A percentile compares a stretch with the other conserved stretches of the same genome.
Conservation (phyloP, 2,888 invertebrate genomes). For the Theodoxus fluviatilis region DNA sequence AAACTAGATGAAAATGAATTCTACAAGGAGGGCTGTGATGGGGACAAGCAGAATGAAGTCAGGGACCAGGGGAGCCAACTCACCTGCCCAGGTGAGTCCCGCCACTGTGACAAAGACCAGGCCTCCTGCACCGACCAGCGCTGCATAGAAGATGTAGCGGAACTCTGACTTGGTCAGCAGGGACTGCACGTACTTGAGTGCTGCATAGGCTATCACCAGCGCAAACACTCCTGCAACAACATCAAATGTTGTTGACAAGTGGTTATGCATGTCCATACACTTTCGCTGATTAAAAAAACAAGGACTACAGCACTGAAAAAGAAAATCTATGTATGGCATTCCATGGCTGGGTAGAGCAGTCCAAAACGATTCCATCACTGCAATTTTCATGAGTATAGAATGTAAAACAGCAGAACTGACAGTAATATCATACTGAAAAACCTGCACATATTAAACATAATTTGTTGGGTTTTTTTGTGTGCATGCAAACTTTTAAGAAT, state of each 20-base stretch:
- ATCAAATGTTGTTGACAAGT: neutral
- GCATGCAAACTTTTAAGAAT: too few species aligned
- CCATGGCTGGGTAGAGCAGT: too few species aligned
- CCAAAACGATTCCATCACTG: too few species aligned
- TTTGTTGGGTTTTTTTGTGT: too few species aligned
- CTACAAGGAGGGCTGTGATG: too few species aligned
- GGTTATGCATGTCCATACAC: neutral
- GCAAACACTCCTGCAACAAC: slow-evolving; percentile 86
- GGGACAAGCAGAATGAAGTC: too few species aligned
- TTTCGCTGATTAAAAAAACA: neutral
- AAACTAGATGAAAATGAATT: too few species aligned
- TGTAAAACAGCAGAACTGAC: too few species aligned
- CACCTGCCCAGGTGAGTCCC: slow-evolving; percentile 84
- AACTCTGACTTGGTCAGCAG: slow-evolving; percentile 88
- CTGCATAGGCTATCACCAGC: slow-evolving; percentile 85
- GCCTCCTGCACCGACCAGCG: slow-evolving; percentile 78
- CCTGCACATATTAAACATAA: too few species aligned
- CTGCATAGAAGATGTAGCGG: slow-evolving; percentile 81
- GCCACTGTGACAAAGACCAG: slow-evolving; percentile 85
- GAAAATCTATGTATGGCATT: too few species aligned
- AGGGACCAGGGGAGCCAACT: slow-evolving; percentile 29
- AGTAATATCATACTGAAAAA: too few species aligned
- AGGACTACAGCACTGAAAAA: neutral
- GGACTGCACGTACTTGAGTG: slow-evolving; percentile 85
- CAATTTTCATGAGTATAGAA: too few species aligned